Evolutionary conservation across 2,113 vertebrate species (phyloP).

Genomic region (Alces alces): DNA sequence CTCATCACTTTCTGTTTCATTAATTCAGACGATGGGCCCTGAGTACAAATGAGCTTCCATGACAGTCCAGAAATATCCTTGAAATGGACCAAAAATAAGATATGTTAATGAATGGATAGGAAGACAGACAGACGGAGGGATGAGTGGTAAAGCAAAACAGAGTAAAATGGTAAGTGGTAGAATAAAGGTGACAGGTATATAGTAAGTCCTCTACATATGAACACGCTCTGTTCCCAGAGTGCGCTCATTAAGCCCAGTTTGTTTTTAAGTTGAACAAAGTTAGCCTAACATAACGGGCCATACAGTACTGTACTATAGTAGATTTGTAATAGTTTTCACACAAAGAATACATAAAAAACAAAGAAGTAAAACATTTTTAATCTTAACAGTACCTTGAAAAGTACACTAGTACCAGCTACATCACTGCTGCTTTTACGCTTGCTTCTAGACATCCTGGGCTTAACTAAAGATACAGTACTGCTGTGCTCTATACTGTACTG

Average conservation of each 20-base stretch:
- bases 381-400: not conserved
- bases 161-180: not conserved
- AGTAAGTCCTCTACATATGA: not conserved
- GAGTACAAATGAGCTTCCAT: not conserved
- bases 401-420: not conserved
- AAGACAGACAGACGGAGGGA: not conserved
- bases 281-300: not conserved
- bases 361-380: not conserved
- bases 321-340: not conserved
- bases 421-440: not conserved
- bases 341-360: not conserved
- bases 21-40: not conserved
- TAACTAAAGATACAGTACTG: not conserved
- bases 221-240: not conserved
- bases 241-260: not conserved
- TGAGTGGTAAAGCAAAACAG: not conserved
- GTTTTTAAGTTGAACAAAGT: not conserved
- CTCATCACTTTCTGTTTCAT: not conserved
- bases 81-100: not conserved
- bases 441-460: not conserved
- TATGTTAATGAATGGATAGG: not conserved
- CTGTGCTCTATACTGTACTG: not conserved
- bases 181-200: not conserved
- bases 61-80: not conserved
- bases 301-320: not conserved